Percentiles rank a stretch among this genome's conserved stretches.
These are phyloP conservation scores for Agrenia bidenticulata DNA, from an alignment of 2,888 invertebrate genomes.

Conservation along the genomic window DNA sequence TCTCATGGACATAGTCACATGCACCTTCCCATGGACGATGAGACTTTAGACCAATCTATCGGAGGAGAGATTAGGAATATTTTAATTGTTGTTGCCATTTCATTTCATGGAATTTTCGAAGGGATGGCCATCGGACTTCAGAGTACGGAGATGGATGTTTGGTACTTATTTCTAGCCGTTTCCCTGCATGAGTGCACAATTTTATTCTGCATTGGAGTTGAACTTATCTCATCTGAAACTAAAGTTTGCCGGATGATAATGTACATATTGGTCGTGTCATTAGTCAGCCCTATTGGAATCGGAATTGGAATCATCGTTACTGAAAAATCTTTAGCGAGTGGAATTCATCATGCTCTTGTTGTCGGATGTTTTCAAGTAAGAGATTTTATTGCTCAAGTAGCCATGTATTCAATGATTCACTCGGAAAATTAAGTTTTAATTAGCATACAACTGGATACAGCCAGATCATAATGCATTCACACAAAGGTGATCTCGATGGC, in stretches of 20 bases:
- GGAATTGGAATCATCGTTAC: slow-evolving; percentile 59
- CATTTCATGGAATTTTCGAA: slow-evolving; percentile 62
- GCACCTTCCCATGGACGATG: slow-evolving; percentile 41
- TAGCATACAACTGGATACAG: too few relatives aligned
- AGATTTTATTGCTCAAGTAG: too few relatives aligned
- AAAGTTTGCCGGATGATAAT: slow-evolving; percentile 56
- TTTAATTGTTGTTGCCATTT: slow-evolving; percentile 60
- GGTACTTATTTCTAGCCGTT: slow-evolving; percentile 61
- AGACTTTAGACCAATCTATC: slow-evolving; percentile 45
- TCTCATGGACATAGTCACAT: slow-evolving; percentile 42
- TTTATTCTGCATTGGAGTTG: slow-evolving; percentile 61
- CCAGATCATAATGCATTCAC: too few relatives aligned
- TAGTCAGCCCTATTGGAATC: slow-evolving; percentile 61
- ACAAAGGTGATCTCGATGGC: too few relatives aligned
- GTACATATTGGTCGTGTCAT: slow-evolving; percentile 59
- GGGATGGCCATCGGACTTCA: slow-evolving; percentile 62
- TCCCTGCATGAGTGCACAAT: slow-evolving; percentile 62
- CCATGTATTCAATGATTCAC: neutral
- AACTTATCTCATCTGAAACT: slow-evolving; percentile 59
- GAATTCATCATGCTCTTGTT: slow-evolving; percentile 56
- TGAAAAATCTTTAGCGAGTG: slow-evolving; percentile 55
- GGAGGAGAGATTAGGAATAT: slow-evolving; percentile 56
- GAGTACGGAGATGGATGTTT: slow-evolving; percentile 58
- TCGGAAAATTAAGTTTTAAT: neutral
- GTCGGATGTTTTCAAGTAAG: slow-evolving; percentile 54